A percentile compares a stretch with the other conserved stretches of the same genome.
phyloP scores from a whole-genome alignment of 2,888 invertebrate genomes.

The Cremastobaeus sp. region DNA sequence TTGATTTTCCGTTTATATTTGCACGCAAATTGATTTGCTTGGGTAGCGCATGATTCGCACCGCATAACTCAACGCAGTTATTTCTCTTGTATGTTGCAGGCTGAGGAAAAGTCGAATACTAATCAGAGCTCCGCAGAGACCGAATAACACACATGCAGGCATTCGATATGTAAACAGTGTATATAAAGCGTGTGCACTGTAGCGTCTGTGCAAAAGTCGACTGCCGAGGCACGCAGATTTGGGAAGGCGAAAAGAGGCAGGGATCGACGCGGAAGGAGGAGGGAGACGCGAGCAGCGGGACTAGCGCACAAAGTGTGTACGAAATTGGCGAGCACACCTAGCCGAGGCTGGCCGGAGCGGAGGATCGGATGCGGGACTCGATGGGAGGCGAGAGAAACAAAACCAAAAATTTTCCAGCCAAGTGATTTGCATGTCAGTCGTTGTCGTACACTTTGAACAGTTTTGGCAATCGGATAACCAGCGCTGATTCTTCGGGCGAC shows the following conservation, averaged over 20 bases:
- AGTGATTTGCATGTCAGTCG: slow-evolving; percentile 11
- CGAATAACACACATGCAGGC: not conserved
- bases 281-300: slow-evolving; percentile 26
- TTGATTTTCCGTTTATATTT: slow-evolving; percentile 29
- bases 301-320: slow-evolving; percentile 47
- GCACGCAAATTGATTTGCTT: not conserved
- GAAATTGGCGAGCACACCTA: slow-evolving; percentile 63
- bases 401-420: slow-evolving; percentile 16
- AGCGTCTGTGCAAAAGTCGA: slow-evolving; percentile 39
- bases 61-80: slow-evolving; percentile 22
- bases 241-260: slow-evolving; percentile 41
- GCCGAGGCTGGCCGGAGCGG: slow-evolving; percentile 58
- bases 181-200: slow-evolving; percentile 8
- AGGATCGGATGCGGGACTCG: not conserved
- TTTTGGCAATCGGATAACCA: too few species aligned
- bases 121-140: too few species aligned
- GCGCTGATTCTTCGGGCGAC: too few species aligned
- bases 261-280: slow-evolving; percentile 33
- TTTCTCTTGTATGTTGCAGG: slow-evolving; percentile 45
- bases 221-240: slow-evolving; percentile 59
- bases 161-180: slow-evolving; percentile 18
- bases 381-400: not conserved
- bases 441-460: slow-evolving; percentile 10
- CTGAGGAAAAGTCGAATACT: not conserved
- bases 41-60: not conserved